Base-by-base conservation (phyloP, 2,888 invertebrate genomes). In the Byasa hedistus region DNA sequence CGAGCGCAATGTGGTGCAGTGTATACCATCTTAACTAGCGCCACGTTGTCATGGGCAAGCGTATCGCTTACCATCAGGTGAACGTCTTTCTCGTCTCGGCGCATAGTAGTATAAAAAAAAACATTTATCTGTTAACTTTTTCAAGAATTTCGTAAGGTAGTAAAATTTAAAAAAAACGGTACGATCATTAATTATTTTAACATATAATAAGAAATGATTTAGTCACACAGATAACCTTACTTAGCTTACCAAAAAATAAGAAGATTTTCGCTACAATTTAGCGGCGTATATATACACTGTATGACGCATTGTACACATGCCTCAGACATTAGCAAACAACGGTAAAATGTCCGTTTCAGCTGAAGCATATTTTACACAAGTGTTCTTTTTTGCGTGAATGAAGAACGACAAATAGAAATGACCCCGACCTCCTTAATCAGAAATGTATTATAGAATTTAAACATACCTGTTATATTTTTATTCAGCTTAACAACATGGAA, bases 261-360 rank as follows among this genome's bases (percentile, higher is more conserved):
- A 44, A 52, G 21, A 52, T 52, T 52, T 52, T 52, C n/a, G 21
- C 21, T 52, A 19, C 21, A 52, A 22, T 19, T 44, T 54, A 23
- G 39, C 39, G 15, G 54, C 65, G 69, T 73, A 65, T 65, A 73
- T 48, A 48, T 19, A n/a, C n/a, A n/a, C 48, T 48, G 48, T 48
- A 17, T 80, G 77, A 80, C 79, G 75, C 78, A 78, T 73, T 74
- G 77, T 80, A 54, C 81, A 81, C 78, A 76, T 77, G 85, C 83
- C 84, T 84, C 80, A 82, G 82, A 82, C 80, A 76, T 74, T 79
- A 77, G 76, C 72, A 79, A 80, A 75, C 83, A 84, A 80, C 82
- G 82, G 82, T 79, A 80, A 74, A 77, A 75, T 87, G 87, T 85
- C 87, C 87, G 86, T 84, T 86, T 82, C 72, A 87, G 84, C 87